Evolutionary conservation across 2,113 vertebrate species (phyloP), one percentile per base, ranked within the genome.

Genomic region (Parus major): DNA sequence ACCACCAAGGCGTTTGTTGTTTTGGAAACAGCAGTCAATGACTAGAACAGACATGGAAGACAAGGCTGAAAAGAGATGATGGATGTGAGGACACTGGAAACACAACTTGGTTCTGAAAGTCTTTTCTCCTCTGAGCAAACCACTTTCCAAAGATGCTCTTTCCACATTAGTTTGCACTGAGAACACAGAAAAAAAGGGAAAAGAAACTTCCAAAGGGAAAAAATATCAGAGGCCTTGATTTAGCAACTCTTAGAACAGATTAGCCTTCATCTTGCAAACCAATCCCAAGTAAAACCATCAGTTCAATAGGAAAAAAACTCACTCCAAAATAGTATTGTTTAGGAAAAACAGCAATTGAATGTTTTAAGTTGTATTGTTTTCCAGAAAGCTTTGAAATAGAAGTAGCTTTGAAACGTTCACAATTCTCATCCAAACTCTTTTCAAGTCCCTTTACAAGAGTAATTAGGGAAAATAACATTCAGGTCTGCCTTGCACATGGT

Each of bases 321-420:
- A 17, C 12, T 77, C 27, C 29, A 46, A 71, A 82, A 64, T 6
- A 56, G 24, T 4, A 72, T 29, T 49, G 44, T 59, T 95, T 75
- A 82, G 46, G 47, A 73, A 86, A 93, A 88, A 2, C 3, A 79
- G 42, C 36, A 87, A 28, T 21, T 20, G 49, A 47, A 52, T 39
- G 46, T 33, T 85, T 88, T 21, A 87, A 80, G 69, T 42, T 11
- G 24, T 3, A 70, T 25, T 83, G 64, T 92, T 88, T 89, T 82
- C 61, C 57, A 91, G 66, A 89, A 88, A 64, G 23, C 75, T 83
- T 90, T 93, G 79, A 93, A 92, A 95, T 31, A 63, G n/a, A 92
- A 64, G 52, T 20, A n/a, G 35, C 44, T 91, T 81, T 83, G 63
- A 86, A 88, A 23, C 0, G 0, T 18, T 82, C 50, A 53, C 15